These are phyloP conservation scores for Cataglyphis rosenhaueri DNA, from an alignment of 2,888 invertebrate genomes.

Conservation along the genomic window DNA sequence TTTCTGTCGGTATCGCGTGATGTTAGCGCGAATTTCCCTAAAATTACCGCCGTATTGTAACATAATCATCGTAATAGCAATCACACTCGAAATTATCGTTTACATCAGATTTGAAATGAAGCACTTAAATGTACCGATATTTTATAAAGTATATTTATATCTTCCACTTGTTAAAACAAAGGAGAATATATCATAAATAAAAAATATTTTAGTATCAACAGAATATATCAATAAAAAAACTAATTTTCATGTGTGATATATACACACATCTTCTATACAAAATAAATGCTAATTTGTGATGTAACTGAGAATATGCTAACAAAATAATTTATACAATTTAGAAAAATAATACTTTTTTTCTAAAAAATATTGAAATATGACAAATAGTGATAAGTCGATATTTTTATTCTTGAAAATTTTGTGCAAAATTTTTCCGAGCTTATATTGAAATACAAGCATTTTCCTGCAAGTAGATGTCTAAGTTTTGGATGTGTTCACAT, in stretches of 20 bases:
- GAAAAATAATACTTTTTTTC: not conserved
- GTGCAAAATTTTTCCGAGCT: not conserved
- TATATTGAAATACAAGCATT: not conserved
- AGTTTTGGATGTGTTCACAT: not conserved
- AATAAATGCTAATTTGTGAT: not conserved
- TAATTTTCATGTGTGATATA: not conserved
- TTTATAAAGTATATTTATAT: not conserved
- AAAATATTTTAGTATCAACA: not conserved
- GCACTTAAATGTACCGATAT: not conserved
- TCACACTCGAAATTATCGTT: slow-evolving; percentile 24
- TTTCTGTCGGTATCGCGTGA: slow-evolving; percentile 41
- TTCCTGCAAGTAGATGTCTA: not conserved
- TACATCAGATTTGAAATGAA: not conserved
- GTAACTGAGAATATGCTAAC: not conserved
- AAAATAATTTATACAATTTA: not conserved
- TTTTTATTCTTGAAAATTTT: not conserved
- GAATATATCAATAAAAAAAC: not conserved
- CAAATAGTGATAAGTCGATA: not conserved
- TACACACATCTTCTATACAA: not conserved
- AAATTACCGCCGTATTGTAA: slow-evolving; percentile 32
- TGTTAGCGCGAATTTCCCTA: slow-evolving; percentile 36
- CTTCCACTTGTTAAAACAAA: not conserved
- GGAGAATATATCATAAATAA: not conserved
- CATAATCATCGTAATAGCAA: slow-evolving; percentile 25
- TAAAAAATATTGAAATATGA: slow-evolving; percentile 7